These are phyloP conservation scores for Falco novaeseelandiae DNA, from an alignment of 2,797 vertebrate genomes.

Conservation along the genomic window DNA sequence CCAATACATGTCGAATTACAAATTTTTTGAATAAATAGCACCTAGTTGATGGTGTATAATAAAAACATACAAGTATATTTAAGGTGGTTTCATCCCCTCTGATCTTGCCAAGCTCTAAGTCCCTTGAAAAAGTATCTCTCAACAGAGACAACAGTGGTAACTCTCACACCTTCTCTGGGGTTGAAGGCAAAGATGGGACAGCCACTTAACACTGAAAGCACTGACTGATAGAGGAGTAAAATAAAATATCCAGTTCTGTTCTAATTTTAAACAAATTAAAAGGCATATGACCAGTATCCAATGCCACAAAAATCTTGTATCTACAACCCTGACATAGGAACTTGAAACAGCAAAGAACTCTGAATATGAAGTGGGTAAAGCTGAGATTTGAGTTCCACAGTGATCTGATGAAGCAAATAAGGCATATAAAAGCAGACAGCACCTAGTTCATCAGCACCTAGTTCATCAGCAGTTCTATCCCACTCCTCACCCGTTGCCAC, in stretches of 20 bases:
- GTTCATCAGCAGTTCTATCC: neutral
- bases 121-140: neutral
- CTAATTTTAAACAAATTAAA: neutral
- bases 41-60: neutral
- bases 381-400: neutral
- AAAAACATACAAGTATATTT: neutral
- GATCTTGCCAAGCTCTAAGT: neutral
- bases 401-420: neutral
- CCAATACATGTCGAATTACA: neutral
- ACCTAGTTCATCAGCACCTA: neutral
- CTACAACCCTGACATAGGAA: neutral
- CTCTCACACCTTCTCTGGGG: neutral
- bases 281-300: neutral
- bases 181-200: neutral
- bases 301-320: neutral
- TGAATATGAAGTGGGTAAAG: neutral
- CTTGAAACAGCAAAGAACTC: neutral
- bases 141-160: neutral
- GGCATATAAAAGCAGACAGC: neutral
- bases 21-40: neutral
- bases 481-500: neutral
- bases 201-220: neutral
- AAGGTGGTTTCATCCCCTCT: neutral
- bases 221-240: neutral
- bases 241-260: neutral